phyloP scores from a whole-genome alignment of 2,113 vertebrate species.

The Cichladusa arquata region DNA sequence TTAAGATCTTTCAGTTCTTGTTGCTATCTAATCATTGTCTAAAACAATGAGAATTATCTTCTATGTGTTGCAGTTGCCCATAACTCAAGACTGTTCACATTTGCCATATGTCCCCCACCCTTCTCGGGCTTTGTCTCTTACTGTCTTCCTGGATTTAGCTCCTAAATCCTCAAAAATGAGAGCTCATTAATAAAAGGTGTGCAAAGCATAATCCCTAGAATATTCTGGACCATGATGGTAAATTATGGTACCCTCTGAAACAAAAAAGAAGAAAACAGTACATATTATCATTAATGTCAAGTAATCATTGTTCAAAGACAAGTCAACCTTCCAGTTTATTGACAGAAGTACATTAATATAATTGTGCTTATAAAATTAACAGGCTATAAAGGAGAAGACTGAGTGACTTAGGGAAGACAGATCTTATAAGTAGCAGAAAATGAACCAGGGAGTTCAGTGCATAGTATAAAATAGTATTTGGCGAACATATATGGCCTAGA shows the following conservation, averaged over 20 bases:
- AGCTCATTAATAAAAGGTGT: background rate
- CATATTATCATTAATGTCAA: background rate
- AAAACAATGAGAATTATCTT: background rate
- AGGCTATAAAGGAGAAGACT: background rate
- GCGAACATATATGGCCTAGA: background rate
- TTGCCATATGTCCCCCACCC: fast-evolving
- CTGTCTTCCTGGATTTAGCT: background rate
- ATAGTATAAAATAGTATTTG: background rate
- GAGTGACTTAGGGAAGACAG: background rate
- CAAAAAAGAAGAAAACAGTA: background rate
- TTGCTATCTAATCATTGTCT: background rate
- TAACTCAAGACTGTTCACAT: background rate
- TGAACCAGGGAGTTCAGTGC: background rate
- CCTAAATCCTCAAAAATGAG: background rate
- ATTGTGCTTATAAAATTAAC: background rate
- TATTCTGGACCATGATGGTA: background rate
- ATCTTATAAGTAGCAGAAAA: background rate
- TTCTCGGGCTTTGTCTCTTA: background rate
- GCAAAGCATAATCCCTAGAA: background rate
- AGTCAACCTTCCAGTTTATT: background rate
- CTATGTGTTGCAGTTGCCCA: fast-evolving
- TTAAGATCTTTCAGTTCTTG: background rate
- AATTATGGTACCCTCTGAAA: background rate
- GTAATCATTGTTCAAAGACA: background rate
- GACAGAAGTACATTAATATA: background rate